Base-by-base conservation (phyloP, 1,140 invertebrate species). In the Yoshiicerus persimilis region DNA sequence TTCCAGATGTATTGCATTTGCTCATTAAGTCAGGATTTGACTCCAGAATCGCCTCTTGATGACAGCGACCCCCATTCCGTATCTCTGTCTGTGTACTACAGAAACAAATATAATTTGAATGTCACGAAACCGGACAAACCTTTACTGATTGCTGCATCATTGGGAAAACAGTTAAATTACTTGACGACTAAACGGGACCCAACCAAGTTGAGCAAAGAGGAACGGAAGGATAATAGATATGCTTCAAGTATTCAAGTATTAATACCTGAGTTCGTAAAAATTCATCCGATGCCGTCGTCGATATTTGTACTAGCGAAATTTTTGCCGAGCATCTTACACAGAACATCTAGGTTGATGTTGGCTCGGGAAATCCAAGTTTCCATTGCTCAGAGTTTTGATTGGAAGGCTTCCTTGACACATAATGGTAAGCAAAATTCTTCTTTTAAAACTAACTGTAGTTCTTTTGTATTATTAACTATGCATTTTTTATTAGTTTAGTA, bases 101-200 rank as follows among this genome's bases (percentile, higher is more conserved):
- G 25, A 1, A 38, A 87, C 6, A 83, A 88, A 70, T 88, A 84
- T 36, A 11, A 56, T 27, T 6, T 87, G 25, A 25, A 62, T 20
- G 56, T 89, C 1, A 30, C 16, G 13, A 9, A 86, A n/a, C 13
- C 25, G 0, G 47, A 87, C 0, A 64, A 77, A 41, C 62, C 80
- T 5, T 62, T 88, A 16, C 0, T 87, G 0, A 38, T 23, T 13
- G 38, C 23, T 11, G 87, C 47, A 16, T 0, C 10, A 6, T 27
- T 90, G 9, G 25, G 41, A 32, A 86, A 83, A 32, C 88, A 90
- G 9, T 47, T 90, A 23, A 90, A 90, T 41, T 90, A 87, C 38
- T 66, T 90, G 0, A 62, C 86, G 0, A 56, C 30, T 3, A 87
- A 90, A 16, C 30, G 23, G n/a, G 30, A 66, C 6, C 25, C 13